Base-by-base conservation (phyloP, 2,113 vertebrate genomes). In the Eurypyga helias region DNA sequence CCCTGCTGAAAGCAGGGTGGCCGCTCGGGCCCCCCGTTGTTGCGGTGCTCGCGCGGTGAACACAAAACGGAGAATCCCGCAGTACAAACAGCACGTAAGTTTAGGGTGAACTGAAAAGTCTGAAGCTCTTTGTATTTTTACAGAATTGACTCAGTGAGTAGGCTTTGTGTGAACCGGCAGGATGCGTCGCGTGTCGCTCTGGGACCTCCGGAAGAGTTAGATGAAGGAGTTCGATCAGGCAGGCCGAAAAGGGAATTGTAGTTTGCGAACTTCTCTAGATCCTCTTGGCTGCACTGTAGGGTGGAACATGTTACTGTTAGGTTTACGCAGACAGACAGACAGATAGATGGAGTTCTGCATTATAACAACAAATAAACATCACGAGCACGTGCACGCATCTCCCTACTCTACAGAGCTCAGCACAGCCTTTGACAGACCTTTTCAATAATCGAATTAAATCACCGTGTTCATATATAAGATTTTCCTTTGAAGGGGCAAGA, bases 341-440 rank as follows among this genome's bases (percentile, higher is more conserved):
- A 52, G 46, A 81, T 2, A 52, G 70, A 61, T 1, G 19, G 55
- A 38, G 45, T 52, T 51, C 41, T 54, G 26, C 41, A 26, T 79
- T 72, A 33, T 15, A 73, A 69, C 29, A 87, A 64, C 51, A 71
- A 46, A 70, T 65, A 62, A 38, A 83, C 55, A 80, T 77, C 64
- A 36, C 58, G 62, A n/a, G 34, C 0, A 1, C 0, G 0, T 51
- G 45, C 67, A 77, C 0, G 0, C 17, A 12, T 29, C 76, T 24
- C 29, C 10, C 43, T 18, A 11, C 13, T 72, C 52, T 48, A 12
- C 36, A 54, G 31, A 72, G 19, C 41, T 87, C 49, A 91, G 52
- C 25, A 92, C 87, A 80, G 46, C 16, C 26, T 78, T 78, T 85
- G 64, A 60, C 26, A 66, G 75, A 26, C 33, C 21, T 83, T 83